Percentiles rank a stretch among this genome's conserved stretches.
Conservation (phyloP, 2,888 invertebrate species). For the Microdon myrmicae region DNA sequence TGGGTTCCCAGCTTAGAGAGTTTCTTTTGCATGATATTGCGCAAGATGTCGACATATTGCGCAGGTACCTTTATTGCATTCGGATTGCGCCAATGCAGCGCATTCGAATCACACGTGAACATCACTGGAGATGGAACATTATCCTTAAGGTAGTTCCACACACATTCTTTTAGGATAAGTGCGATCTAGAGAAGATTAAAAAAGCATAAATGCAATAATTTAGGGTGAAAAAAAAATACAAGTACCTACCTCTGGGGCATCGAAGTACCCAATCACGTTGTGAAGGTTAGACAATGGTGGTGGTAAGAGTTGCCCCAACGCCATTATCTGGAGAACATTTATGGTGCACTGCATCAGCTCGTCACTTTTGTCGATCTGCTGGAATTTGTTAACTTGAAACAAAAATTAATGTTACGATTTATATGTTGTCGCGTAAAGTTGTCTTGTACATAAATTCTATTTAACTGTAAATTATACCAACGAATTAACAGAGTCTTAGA, state of each 20-base stretch:
- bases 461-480: background rate
- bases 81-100: slow-evolving; percentile 82
- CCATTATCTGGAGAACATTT: slow-evolving; percentile 81
- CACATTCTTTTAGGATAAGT: slow-evolving; percentile 82
- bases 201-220: slow-evolving; percentile 5
- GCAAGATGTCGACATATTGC: slow-evolving; percentile 81
- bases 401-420: background rate
- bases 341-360: slow-evolving; percentile 68
- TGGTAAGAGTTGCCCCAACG: slow-evolving; percentile 85
- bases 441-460: background rate
- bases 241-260: slow-evolving; percentile 72
- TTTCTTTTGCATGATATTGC: slow-evolving; percentile 83
- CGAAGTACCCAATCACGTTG: slow-evolving; percentile 78
- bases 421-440: background rate
- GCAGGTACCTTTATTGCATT: slow-evolving; percentile 76
- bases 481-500: too few species aligned
- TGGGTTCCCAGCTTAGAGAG: slow-evolving; percentile 80
- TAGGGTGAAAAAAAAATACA: background rate
- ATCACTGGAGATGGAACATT: slow-evolving; percentile 87
- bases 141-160: slow-evolving; percentile 91
- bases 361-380: slow-evolving; percentile 58
- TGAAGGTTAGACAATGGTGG: slow-evolving; percentile 82
- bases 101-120: slow-evolving; percentile 76
- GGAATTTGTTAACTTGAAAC: slow-evolving; percentile 62
- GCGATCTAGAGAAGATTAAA: slow-evolving; percentile 75